phyloP scores from a whole-genome alignment of 1,140 invertebrate species.

The Sitophilus oryzae region DNA sequence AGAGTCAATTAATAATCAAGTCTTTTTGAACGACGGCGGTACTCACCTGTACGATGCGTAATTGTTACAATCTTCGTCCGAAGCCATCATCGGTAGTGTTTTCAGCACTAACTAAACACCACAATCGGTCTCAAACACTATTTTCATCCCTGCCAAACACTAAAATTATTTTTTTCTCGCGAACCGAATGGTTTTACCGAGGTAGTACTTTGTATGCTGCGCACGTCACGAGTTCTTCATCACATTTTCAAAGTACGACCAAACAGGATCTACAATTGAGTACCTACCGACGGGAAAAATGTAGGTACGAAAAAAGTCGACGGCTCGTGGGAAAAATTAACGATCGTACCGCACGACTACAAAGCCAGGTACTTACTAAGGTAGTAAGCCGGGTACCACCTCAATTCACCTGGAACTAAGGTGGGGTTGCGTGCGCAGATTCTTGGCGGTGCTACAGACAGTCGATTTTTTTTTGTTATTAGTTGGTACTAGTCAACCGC shows the following conservation, averaged over 20 bases:
- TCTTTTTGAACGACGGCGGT: too few species aligned
- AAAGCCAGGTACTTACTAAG: constrained; percentile 20
- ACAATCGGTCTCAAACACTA: neutral
- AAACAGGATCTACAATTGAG: neutral
- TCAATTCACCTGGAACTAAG: constrained; percentile 16
- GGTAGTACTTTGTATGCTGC: too few species aligned
- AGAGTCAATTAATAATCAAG: too few species aligned
- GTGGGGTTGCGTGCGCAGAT: constrained; percentile 8
- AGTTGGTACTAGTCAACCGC: too few species aligned
- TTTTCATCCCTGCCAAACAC: neutral
- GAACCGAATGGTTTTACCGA: neutral
- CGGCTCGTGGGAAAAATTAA: too few species aligned
- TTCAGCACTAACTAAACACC: neutral
- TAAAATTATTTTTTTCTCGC: neutral
- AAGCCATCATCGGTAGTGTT: constrained; percentile 14
- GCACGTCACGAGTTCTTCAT: too few species aligned
- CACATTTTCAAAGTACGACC: neutral
- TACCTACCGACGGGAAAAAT: neutral
- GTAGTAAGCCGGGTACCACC: constrained; percentile 9
- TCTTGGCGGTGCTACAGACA: constrained; percentile 7
- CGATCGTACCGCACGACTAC: too few species aligned
- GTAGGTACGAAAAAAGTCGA: neutral
- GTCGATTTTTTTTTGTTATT: constrained; percentile 11
- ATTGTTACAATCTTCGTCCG: constrained; percentile 18
- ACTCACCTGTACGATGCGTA: too few species aligned